Percentiles rank a stretch among this genome's conserved stretches.
Conservation (phyloP, 1,140 invertebrate species). For the Pseudoatta argentina region DNA sequence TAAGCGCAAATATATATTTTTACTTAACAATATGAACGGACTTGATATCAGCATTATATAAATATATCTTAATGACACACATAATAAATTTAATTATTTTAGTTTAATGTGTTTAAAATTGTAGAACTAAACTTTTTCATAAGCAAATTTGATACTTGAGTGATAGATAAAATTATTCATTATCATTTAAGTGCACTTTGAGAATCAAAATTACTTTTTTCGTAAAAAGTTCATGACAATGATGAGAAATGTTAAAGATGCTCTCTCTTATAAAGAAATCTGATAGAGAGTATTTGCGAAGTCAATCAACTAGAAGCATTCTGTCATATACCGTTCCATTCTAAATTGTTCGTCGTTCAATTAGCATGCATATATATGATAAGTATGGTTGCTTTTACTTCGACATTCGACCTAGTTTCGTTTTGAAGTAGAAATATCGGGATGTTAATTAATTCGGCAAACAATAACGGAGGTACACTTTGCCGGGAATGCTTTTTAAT, state of each 20-base stretch:
- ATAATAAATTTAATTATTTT: slow-evolving; percentile 1
- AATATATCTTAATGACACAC: neutral
- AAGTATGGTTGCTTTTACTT: slow-evolving; percentile 50
- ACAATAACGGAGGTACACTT: slow-evolving; percentile 9
- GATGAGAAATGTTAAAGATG: slow-evolving; percentile 56
- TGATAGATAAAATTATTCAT: neutral
- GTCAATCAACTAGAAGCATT: slow-evolving; percentile 70
- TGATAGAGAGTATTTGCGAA: slow-evolving; percentile 56
- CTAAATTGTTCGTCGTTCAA: slow-evolving; percentile 71
- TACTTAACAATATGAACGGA: neutral
- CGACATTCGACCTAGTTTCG: slow-evolving; percentile 58
- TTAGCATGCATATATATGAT: slow-evolving; percentile 73
- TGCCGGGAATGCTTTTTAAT: slow-evolving; percentile 34
- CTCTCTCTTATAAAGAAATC: slow-evolving; percentile 55
- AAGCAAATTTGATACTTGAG: neutral
- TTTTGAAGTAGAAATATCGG: slow-evolving; percentile 56
- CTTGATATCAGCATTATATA: neutral
- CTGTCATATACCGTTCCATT: slow-evolving; percentile 54
- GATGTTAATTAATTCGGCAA: slow-evolving; percentile 66
- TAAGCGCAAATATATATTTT: neutral
- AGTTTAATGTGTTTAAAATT: neutral
- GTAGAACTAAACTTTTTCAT: neutral
- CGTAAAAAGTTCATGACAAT: neutral
- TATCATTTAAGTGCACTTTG: neutral
- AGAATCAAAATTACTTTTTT: neutral